Percentiles rank a stretch among this genome's conserved stretches.
Conservation (phyloP, 37 sponge, comb jelly and placozoan species). For the Ephydatia muelleri region DNA sequence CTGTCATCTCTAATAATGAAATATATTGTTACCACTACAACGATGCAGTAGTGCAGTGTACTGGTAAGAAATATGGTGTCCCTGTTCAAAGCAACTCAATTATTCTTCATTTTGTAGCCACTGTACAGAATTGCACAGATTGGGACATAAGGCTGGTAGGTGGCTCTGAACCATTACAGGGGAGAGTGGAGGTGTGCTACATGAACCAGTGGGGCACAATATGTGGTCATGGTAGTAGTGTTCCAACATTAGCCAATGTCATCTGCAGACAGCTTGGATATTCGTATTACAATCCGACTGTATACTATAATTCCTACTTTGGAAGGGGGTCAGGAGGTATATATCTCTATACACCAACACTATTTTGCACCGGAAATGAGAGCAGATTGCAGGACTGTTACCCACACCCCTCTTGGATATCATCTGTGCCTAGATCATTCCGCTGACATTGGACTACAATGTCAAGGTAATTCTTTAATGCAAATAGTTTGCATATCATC, state of each 20-base stretch:
- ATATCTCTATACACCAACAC: not conserved
- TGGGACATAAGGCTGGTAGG: not conserved
- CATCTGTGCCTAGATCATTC: not conserved
- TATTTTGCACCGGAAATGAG: not conserved
- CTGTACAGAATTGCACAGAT: not conserved
- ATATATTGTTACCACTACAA: not conserved
- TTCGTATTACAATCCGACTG: not conserved
- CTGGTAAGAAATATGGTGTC: not conserved
- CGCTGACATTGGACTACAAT: not conserved
- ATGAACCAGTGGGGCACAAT: not conserved
- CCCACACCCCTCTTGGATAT: not conserved
- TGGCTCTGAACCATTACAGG: not conserved
- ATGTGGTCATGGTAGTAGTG: not conserved
- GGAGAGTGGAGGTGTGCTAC: not conserved
- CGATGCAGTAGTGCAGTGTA: slow-evolving; percentile 9
- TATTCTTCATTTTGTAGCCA: not conserved
- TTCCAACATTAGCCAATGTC: not conserved
- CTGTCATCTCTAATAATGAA: not conserved
- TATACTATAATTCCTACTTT: not conserved
- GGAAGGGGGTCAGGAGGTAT: not conserved
- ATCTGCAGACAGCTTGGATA: slow-evolving; percentile 1
- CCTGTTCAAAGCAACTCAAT: not conserved
- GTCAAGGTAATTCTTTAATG: not conserved
- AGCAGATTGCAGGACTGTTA: not conserved
- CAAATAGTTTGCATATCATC: not conserved